phyloP scores from a whole-genome alignment of 2,888 invertebrate species.

The Leptopilina syphax region DNA sequence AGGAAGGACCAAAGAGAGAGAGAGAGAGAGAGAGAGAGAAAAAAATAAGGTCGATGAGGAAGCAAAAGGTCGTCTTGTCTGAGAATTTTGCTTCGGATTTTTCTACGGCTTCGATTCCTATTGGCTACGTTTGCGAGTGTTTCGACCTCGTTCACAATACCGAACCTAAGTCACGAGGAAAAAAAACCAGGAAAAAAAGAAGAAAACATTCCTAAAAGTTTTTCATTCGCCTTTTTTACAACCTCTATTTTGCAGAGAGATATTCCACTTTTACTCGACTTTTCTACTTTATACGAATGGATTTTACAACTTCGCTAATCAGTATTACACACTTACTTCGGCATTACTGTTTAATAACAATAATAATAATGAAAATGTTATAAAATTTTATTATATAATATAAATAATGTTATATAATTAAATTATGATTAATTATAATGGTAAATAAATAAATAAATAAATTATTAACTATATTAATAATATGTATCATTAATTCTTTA shows the following conservation, averaged over 20 bases:
- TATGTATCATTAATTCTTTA: no score
- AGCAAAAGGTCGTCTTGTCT: constrained; percentile 34
- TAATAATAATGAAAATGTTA: no score
- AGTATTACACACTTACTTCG: no score
- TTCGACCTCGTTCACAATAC: constrained; percentile 9
- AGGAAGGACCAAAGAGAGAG: constrained; percentile 25
- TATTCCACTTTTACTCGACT: neutral
- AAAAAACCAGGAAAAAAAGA: neutral
- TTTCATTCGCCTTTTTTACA: constrained; percentile 6
- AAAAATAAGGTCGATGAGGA: neutral
- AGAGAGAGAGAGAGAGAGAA: neutral
- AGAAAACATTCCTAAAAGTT: constrained; percentile 18
- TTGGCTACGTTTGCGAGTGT: constrained; percentile 7
- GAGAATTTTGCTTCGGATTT: constrained; percentile 20
- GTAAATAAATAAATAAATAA: no score
- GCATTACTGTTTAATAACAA: no score
- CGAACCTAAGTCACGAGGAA: neutral
- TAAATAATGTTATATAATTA: no score
- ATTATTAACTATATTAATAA: no score
- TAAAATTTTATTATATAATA: no score
- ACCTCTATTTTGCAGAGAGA: neutral
- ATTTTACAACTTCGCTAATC: no score
- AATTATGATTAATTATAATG: no score
- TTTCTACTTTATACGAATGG: neutral
- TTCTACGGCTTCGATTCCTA: constrained; percentile 35